A percentile compares a stretch with the other conserved stretches of the same genome.
Conservation (phyloP, 2,797 vertebrate species). For the Danio aesculapii region DNA sequence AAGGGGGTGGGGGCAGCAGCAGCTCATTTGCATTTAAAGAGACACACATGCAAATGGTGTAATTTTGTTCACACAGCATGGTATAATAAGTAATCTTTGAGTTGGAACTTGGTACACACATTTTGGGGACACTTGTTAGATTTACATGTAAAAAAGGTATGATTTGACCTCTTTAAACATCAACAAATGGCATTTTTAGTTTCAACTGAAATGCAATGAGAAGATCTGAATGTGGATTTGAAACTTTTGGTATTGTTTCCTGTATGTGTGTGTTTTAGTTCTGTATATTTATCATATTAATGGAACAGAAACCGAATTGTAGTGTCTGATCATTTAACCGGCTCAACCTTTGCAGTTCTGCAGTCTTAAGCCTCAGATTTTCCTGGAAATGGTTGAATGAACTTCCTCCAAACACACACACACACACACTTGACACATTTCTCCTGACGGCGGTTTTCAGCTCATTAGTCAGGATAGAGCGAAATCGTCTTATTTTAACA, state of each 20-base stretch:
- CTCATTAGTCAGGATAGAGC: conserved; percentile 22
- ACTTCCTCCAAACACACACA: neutral
- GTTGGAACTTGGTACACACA: too few relatives aligned
- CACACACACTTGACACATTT: conserved; percentile 8
- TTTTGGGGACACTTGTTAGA: too few relatives aligned
- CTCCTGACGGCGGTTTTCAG: neutral
- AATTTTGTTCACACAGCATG: too few relatives aligned
- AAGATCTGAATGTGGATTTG: neutral
- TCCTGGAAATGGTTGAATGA: conserved; percentile 36
- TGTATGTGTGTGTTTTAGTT: conserved; percentile 11
- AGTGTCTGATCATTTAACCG: conserved; percentile 10
- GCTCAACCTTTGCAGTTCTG: conserved; percentile 15
- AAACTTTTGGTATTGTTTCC: conserved; percentile 16
- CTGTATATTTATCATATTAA: conserved; percentile 6
- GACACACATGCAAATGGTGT: too few relatives aligned
- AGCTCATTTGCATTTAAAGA: too few relatives aligned
- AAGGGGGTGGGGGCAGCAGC: too few relatives aligned
- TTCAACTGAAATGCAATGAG: neutral
- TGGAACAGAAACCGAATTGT: conserved; percentile 9
- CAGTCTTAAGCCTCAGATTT: conserved; percentile 22
- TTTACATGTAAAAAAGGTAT: too few relatives aligned
- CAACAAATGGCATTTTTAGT: neutral
- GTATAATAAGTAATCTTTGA: too few relatives aligned
- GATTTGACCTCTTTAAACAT: too few relatives aligned
- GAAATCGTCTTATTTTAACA: conserved; percentile 47